These are phyloP conservation scores for Drosophila gaucha DNA, from an alignment of 2,888 invertebrate genomes.

Conservation along the genomic window DNA sequence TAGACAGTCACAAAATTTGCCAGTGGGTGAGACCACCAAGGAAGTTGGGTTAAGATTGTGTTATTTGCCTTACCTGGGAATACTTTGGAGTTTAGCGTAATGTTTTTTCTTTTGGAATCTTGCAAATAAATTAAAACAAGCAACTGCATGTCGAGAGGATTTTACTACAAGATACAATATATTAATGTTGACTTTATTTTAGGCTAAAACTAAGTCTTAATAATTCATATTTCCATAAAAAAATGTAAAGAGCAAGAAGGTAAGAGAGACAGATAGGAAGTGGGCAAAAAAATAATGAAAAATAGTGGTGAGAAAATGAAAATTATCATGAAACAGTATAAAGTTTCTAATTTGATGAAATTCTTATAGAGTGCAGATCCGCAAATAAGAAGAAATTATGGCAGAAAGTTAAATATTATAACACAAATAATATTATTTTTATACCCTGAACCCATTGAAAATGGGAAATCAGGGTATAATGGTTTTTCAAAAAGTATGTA, in stretches of 20 bases:
- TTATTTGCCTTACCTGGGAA: not conserved
- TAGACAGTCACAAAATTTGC: conserved; percentile 2
- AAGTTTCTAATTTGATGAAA: no score
- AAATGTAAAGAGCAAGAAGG: not conserved
- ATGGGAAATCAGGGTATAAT: no score
- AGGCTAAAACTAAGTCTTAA: not conserved
- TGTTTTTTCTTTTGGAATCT: not conserved
- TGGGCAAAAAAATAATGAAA: not conserved
- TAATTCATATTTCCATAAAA: not conserved
- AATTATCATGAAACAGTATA: no score
- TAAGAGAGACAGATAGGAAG: not conserved
- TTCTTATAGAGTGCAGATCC: no score
- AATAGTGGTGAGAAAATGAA: no score
- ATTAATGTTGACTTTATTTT: no score
- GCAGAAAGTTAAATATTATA: no score
- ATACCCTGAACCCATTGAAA: no score
- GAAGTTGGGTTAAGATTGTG: not conserved
- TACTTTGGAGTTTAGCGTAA: not conserved
- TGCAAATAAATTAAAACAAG: not conserved
- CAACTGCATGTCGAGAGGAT: not conserved
- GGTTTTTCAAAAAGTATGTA: no score
- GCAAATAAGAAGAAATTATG: no score
- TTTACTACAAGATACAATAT: not conserved
- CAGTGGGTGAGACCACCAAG: no score
- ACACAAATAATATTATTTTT: no score